phyloP scores from a whole-genome alignment of 1,140 invertebrate species.

The Drosophila orosa region DNA sequence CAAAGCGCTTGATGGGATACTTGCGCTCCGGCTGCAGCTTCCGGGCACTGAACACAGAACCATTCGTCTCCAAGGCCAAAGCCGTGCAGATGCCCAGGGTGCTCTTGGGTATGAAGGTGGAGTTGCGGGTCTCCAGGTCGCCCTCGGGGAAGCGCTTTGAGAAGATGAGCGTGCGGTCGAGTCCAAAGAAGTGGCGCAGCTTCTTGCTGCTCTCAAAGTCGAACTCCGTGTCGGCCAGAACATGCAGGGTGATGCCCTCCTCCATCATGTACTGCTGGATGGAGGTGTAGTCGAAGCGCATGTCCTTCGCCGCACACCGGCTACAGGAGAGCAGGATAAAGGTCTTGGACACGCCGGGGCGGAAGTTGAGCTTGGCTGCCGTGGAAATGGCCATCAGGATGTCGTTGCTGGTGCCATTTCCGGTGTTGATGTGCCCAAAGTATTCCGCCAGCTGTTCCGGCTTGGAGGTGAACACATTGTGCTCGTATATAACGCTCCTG shows the following conservation, averaged over 20 bases:
- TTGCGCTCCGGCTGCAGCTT: constrained; percentile 86
- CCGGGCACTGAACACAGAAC: constrained; percentile 88
- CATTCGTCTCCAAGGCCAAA: constrained; percentile 93
- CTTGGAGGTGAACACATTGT: constrained; percentile 87
- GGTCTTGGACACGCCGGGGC: constrained; percentile 93
- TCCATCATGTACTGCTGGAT: constrained; percentile 91
- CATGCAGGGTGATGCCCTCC: constrained; percentile 92
- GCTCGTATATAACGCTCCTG: constrained; percentile 88
- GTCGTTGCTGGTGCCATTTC: constrained; percentile 86
- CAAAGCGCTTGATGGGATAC: constrained; percentile 88
- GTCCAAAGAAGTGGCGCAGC: constrained; percentile 90
- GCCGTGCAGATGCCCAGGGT: constrained; percentile 91
- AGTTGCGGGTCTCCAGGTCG: constrained; percentile 88
- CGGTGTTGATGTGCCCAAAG: constrained; percentile 85
- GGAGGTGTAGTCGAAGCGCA: constrained; percentile 91
- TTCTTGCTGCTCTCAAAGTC: constrained; percentile 88
- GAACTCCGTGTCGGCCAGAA: constrained; percentile 92
- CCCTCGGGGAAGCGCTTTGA: constrained; percentile 91
- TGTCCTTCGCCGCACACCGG: constrained; percentile 88
- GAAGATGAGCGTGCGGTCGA: constrained; percentile 90
- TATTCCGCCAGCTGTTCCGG: constrained; percentile 84
- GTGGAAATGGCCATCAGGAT: constrained; percentile 90
- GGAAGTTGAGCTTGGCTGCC: constrained; percentile 90
- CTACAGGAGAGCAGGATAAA: constrained; percentile 93
- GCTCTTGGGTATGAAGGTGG: constrained; percentile 90